phyloP scores from a whole-genome alignment of 2,888 invertebrate genomes.

The Calameuta idolon region DNA sequence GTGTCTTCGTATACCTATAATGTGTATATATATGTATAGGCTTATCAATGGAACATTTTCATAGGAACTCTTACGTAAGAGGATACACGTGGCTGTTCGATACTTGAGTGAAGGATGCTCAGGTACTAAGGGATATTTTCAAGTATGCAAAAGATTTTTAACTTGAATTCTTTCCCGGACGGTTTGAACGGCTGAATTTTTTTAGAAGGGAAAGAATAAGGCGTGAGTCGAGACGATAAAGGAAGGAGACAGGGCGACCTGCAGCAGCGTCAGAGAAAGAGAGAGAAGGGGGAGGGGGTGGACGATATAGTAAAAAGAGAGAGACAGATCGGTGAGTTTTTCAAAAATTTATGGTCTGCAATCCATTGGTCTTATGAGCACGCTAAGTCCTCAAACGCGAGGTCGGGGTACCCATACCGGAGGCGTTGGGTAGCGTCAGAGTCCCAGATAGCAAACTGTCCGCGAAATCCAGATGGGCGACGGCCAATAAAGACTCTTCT shows the following conservation, averaged over 20 bases:
- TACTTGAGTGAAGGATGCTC: neutral
- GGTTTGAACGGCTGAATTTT: neutral
- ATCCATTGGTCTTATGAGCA: conserved; percentile 19
- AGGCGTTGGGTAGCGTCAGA: conserved; percentile 4
- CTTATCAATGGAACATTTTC: neutral
- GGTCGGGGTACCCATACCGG: neutral
- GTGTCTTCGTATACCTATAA: neutral
- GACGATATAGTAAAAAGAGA: conserved; percentile 13
- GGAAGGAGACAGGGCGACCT: neutral
- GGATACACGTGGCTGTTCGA: neutral
- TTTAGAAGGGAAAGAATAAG: neutral
- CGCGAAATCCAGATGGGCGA: conserved; percentile 18
- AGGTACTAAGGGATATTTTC: neutral
- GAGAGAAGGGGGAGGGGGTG: conserved; percentile 5
- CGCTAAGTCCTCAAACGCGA: neutral
- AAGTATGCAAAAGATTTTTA: neutral
- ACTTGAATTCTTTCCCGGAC: neutral
- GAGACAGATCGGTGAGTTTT: conserved; percentile 9
- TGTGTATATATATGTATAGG: neutral
- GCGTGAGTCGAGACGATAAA: neutral
- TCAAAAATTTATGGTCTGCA: conserved; percentile 22
- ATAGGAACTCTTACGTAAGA: neutral
- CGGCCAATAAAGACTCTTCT: neutral
- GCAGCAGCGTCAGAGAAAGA: conserved; percentile 12
- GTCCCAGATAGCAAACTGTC: conserved; percentile 22